Conservation (phyloP, 2,888 invertebrate genomes). For the Therioaphis trifolii region DNA sequence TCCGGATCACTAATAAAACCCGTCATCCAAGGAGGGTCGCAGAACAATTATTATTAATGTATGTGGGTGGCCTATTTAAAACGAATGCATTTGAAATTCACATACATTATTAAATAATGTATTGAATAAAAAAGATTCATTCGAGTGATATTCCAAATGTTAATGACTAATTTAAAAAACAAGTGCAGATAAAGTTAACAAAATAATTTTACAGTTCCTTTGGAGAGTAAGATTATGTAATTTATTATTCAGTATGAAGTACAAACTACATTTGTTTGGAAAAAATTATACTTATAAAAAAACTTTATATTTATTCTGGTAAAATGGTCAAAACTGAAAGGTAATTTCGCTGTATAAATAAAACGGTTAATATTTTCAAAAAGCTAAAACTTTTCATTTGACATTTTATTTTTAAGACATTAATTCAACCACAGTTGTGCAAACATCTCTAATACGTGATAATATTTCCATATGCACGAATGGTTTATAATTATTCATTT, state of each 20-base stretch:
- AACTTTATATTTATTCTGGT: neutral
- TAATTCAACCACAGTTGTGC: too few species aligned
- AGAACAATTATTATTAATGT: neutral
- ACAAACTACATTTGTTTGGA: neutral
- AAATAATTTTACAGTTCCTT: neutral
- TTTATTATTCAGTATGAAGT: neutral
- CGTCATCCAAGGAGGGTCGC: neutral
- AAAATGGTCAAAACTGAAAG: neutral
- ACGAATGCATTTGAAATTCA: neutral
- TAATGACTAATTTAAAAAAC: neutral
- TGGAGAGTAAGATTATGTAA: neutral
- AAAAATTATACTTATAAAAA: neutral
- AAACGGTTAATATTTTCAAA: neutral
- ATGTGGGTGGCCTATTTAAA: conserved; percentile 9
- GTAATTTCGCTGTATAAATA: conserved; percentile 16
- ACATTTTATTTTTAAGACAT: too few species aligned
- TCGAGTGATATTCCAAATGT: neutral
- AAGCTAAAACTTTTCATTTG: too few species aligned
- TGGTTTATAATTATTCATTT: too few species aligned
- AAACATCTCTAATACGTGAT: too few species aligned
- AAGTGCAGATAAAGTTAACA: neutral
- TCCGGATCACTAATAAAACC: conserved; percentile 24
- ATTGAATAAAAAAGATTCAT: neutral
- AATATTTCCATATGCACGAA: too few species aligned
- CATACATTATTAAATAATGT: neutral